Base-by-base conservation (phyloP, 2,113 vertebrate species). In the Orycteropus afer region DNA sequence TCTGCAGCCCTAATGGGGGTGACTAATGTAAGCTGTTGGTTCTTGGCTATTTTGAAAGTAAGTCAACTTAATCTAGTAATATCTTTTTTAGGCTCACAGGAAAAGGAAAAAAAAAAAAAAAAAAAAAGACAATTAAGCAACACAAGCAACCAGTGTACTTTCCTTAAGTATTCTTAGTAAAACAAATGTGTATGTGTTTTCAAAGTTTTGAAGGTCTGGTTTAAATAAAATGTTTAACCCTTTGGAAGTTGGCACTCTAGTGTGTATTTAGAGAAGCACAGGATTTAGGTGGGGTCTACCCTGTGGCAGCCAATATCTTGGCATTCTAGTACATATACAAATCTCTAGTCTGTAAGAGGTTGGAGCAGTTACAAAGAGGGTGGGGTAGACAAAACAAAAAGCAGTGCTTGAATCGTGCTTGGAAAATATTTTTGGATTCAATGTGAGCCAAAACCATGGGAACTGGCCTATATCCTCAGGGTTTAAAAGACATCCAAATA, bases 201-300 rank as follows among this genome's bases (percentile, higher is more conserved):
- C 80, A 47, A 90, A 83, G 49, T 85, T 86, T 83, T 29, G 74
- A 69, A 89, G 51, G 82, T 94, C 95, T 97, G 97, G 95, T 95
- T 97, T 97, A 95, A 95, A 95, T 97, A 91, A 95, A 96, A 86
- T 1, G 0, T 59, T 96, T 97, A 97, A 96, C 94, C 47, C 69
- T 77, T 91, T 55, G 51, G 83, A 87, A 95, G 59, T 45, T 53
- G 53, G 57, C 14, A 51, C 13, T n/a, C 7, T 65, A 4, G 65
- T 29, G 2, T 55, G 12, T 18, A 61, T 94, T 95, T 14, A 85
- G 78, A 83, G 25, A 37, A 69, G 73, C 27, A 5, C 7, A 37
- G 40, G 93, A 8, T 15, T 80, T 53, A 57, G 79, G 89, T 83
- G 92, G 61, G 76, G 90, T 49, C 51, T 57, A 10, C 45, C 77